Evolutionary conservation across 2,797 vertebrate species (phyloP).

Genomic region (Myripristis murdjan): DNA sequence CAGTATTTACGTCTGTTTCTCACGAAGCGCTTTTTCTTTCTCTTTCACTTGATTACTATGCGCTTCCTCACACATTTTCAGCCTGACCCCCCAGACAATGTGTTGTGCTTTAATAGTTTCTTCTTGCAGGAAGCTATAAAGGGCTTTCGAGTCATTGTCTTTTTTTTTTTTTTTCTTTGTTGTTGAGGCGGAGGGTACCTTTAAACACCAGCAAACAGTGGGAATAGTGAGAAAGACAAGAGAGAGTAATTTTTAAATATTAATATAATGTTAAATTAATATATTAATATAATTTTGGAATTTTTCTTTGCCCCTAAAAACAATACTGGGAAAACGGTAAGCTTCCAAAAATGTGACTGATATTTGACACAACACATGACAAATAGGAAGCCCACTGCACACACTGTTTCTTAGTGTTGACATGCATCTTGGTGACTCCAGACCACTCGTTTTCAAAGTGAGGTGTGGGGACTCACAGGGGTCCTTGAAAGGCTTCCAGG

Average conservation of each 20-base stretch:
- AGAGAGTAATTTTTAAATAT: too few relatives aligned
- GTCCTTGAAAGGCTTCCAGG: too few relatives aligned
- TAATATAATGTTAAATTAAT: too few relatives aligned
- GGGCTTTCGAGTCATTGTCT: constrained; percentile 74
- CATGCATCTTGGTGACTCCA: not conserved
- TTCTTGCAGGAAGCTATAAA: constrained; percentile 86
- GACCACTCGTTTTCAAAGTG: constrained; percentile 9
- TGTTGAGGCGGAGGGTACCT: constrained; percentile 4
- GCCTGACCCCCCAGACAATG: constrained; percentile 77
- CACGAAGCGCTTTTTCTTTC: constrained; percentile 79
- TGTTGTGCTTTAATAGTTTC: constrained; percentile 78
- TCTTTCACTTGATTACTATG: constrained; percentile 83
- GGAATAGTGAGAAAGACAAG: constrained; percentile 8
- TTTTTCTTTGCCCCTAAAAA: too few relatives aligned
- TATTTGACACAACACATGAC: not conserved
- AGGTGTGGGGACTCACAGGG: too few relatives aligned
- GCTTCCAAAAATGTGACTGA: not conserved
- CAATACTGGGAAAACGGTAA: not conserved
- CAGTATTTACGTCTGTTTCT: constrained; percentile 93
- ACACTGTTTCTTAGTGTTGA: not conserved
- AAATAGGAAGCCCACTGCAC: not conserved
- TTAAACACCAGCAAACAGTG: constrained; percentile 16
- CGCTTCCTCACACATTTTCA: constrained; percentile 83
- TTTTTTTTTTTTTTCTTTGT: constrained; percentile 20
- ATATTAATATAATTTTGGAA: not conserved